Percentiles rank a stretch among this genome's conserved stretches.
Evolutionary conservation across 1,140 invertebrate genomes (phyloP).

Genomic region (Procambarus clarkii): DNA sequence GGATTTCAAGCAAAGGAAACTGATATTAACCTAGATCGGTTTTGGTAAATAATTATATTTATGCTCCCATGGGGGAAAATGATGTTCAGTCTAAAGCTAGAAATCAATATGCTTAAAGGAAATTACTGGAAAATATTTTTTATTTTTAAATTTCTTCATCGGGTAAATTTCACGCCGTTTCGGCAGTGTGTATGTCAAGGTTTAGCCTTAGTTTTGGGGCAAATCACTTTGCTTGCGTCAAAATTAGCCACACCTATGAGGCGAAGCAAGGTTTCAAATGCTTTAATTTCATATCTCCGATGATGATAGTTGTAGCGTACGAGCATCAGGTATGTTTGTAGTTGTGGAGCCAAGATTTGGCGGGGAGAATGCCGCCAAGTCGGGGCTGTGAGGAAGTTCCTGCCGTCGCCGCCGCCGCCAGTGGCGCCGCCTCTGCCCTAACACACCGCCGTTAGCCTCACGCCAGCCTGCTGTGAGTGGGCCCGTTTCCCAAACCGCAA

Average conservation of each 20-base stretch:
- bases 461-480: constrained; percentile 32
- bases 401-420: constrained; percentile 24
- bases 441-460: constrained; percentile 4
- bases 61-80: background rate
- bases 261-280: too few relatives aligned
- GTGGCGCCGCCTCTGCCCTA: background rate
- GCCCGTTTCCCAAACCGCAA: constrained; percentile 57
- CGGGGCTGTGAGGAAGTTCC: background rate
- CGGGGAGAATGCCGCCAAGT: constrained; percentile 18
- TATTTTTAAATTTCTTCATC: background rate
- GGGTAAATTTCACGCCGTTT: background rate
- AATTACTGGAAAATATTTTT: background rate
- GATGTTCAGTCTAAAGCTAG: background rate
- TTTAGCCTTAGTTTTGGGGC: constrained; percentile 9
- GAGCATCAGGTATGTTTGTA: background rate
- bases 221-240: background rate
- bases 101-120: background rate
- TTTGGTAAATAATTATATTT: background rate
- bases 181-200: background rate
- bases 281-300: constrained; percentile 39
- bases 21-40: background rate
- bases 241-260: background rate
- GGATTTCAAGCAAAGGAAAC: background rate
- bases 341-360: background rate
- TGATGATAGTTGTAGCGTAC: constrained; percentile 3